Evolutionary conservation across 1,140 invertebrate species (phyloP).

Genomic region (Penaeus vannamei): DNA sequence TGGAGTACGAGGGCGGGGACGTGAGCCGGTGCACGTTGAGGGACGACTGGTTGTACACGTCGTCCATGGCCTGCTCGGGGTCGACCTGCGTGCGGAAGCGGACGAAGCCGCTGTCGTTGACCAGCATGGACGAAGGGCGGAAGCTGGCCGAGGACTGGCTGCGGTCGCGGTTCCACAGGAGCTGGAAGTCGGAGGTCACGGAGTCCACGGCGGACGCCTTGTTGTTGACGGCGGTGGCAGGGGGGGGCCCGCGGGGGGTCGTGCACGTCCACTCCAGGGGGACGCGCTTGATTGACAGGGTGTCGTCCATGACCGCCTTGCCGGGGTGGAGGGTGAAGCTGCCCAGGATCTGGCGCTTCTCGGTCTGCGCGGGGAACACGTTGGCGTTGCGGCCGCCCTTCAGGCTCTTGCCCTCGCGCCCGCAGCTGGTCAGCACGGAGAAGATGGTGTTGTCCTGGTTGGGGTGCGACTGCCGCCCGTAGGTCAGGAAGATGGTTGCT

Average conservation of each 20-base stretch:
- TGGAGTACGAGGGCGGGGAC: background rate
- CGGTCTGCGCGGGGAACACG: conserved; percentile 37
- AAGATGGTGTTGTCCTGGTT: conserved; percentile 32
- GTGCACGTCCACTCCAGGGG: conserved; percentile 18
- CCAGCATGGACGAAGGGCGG: conserved; percentile 79
- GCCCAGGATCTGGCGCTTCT: conserved; percentile 38
- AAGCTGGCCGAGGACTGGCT: background rate
- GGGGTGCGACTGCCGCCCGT: conserved; percentile 5
- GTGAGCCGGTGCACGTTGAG: background rate
- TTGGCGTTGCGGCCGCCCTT: conserved; percentile 42
- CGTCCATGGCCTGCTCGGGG: conserved; percentile 37
- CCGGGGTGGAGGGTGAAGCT: conserved; percentile 12
- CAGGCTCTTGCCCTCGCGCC: conserved; percentile 8
- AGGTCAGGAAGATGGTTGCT: conserved; percentile 15
- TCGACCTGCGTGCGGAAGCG: conserved; percentile 77
- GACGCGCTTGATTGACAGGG: conserved; percentile 21
- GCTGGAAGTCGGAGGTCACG: conserved; percentile 53
- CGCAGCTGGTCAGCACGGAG: conserved; percentile 43
- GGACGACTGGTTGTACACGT: conserved; percentile 34
- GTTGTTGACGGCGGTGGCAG: background rate
- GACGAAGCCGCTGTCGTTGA: conserved; percentile 88
- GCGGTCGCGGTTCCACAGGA: conserved; percentile 35
- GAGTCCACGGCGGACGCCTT: conserved; percentile 24
- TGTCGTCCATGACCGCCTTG: background rate
- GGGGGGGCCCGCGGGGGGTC: background rate